Base-by-base conservation (phyloP, 2,888 invertebrate genomes). In the Calephelis perditalis region DNA sequence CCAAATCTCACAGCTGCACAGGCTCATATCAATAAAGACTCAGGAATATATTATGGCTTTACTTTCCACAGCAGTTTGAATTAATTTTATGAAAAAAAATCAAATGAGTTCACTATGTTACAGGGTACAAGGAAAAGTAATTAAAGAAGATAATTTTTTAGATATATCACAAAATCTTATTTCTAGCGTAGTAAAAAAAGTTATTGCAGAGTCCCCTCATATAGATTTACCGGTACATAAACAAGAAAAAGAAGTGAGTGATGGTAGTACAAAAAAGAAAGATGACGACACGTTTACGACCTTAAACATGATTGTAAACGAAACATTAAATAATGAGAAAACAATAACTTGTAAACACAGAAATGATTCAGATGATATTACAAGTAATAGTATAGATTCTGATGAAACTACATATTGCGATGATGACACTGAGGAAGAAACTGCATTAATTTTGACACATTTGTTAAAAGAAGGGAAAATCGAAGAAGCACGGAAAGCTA, bases 401-500 rank as follows among this genome's bases (percentile, higher is more conserved):
- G 61, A 61, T 10, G 55, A 67, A 59, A 45, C 26, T 58, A 46
- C 45, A 56, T 44, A 11, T 7, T 65, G 67, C 47, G 56, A 63
- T 36, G 49, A 56, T n/a, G 46, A 62, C 5, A 26, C 55, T 45
- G 62, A 49, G 9, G 46, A 60, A 2, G 67, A 65, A 7, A 62
- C 65, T 11, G 67, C 66, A 9, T 57, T 91, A 61, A 76, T 87
- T 59, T 70, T 91, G 49, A 86, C 91, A 0, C 78, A 84, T 1
- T 81, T 74, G 44, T 72, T 91, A 15, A 79, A 86, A 71, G 75
- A 83, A 54, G 78, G 81, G 0, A 77, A 73, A 12, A 58, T 84
- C 0, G 74, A 75, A 5, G 79, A 89, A 43, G 92, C 91, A 1
- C 80, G 83, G 6, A 71, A 77, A 60, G 79, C 70, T 66, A 81